Conservation (phyloP, 2,888 invertebrate genomes). For the Xylota sylvarum region DNA sequence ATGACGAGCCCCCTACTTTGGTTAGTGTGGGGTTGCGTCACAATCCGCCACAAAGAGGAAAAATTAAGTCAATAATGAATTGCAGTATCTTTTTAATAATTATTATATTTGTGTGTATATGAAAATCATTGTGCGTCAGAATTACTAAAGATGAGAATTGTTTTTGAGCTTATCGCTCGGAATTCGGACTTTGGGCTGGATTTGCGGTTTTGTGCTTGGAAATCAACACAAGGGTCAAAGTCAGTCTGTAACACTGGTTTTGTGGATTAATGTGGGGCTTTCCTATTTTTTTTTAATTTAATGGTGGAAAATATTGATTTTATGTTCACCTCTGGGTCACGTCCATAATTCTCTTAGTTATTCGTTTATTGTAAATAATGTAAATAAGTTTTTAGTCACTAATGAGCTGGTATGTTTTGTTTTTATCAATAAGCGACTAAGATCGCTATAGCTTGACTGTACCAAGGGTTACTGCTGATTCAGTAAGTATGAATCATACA, state of each 20-base stretch:
- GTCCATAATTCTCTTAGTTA: neutral
- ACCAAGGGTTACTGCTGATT: too few species aligned
- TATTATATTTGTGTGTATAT: too few species aligned
- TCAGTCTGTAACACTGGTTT: slow-evolving; percentile 10
- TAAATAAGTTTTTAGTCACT: too few species aligned
- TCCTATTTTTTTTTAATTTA: neutral
- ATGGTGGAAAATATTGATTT: neutral
- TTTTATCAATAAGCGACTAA: too few species aligned
- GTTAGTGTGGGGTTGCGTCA: slow-evolving; percentile 24
- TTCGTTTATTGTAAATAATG: too few species aligned
- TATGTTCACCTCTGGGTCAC: too few species aligned
- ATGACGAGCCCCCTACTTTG: slow-evolving; percentile 38
- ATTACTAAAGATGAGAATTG: slow-evolving; percentile 5
- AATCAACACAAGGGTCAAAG: slow-evolving; percentile 34
- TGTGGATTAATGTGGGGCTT: neutral
- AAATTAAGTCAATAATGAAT: slow-evolving; percentile 2
- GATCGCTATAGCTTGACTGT: too few species aligned
- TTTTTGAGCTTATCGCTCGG: slow-evolving; percentile 37
- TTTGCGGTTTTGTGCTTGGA: slow-evolving; percentile 1
- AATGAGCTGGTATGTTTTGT: too few species aligned
- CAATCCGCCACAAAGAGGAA: slow-evolving; percentile 11
- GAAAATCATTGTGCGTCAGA: slow-evolving; percentile 5
- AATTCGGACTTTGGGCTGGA: slow-evolving; percentile 49
- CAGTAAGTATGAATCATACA: too few species aligned
- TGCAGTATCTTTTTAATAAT: neutral